Percentiles rank a stretch among this genome's conserved stretches.
These are phyloP conservation scores for Australoheros facetus DNA, from an alignment of 2,797 vertebrate species.

Conservation along the genomic window DNA sequence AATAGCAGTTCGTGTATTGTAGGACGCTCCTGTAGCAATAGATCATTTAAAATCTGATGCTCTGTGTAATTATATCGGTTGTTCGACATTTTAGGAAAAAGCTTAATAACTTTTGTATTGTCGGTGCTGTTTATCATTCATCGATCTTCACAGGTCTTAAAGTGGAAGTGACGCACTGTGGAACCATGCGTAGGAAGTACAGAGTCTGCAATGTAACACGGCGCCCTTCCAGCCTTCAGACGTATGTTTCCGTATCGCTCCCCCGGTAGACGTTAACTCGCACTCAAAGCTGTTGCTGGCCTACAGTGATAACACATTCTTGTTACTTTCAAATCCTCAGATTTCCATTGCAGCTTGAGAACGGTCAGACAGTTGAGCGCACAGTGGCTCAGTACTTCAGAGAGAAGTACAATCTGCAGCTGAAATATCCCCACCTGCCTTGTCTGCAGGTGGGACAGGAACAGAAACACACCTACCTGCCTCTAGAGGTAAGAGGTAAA, in stretches of 20 bases:
- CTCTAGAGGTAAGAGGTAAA: slow-evolving; percentile 88
- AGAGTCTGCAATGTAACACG: slow-evolving; percentile 97
- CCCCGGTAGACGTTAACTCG: fast-evolving
- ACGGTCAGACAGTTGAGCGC: slow-evolving; percentile 95
- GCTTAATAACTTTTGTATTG: background rate
- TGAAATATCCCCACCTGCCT: slow-evolving; percentile 97
- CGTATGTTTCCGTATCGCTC: slow-evolving; percentile 79
- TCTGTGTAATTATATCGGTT: background rate
- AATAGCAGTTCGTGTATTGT: background rate
- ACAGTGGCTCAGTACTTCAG: slow-evolving; percentile 98
- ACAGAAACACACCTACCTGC: slow-evolving; percentile 98
- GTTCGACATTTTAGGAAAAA: background rate
- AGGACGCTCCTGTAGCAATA: background rate
- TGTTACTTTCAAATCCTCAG: slow-evolving; percentile 66
- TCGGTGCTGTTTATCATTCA: background rate
- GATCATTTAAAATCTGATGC: background rate
- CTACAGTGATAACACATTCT: background rate
- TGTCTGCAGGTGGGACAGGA: slow-evolving; percentile 99
- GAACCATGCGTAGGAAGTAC: slow-evolving; percentile 98
- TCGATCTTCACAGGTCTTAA: slow-evolving; percentile 87
- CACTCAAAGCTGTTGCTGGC: background rate
- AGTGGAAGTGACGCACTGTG: slow-evolving; percentile 99
- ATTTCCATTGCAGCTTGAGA: slow-evolving; percentile 96
- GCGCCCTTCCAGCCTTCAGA: slow-evolving; percentile 95
- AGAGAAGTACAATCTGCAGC: slow-evolving; percentile 97